phyloP scores from a whole-genome alignment of 2,113 vertebrate species.

The Taurulus bubalis region DNA sequence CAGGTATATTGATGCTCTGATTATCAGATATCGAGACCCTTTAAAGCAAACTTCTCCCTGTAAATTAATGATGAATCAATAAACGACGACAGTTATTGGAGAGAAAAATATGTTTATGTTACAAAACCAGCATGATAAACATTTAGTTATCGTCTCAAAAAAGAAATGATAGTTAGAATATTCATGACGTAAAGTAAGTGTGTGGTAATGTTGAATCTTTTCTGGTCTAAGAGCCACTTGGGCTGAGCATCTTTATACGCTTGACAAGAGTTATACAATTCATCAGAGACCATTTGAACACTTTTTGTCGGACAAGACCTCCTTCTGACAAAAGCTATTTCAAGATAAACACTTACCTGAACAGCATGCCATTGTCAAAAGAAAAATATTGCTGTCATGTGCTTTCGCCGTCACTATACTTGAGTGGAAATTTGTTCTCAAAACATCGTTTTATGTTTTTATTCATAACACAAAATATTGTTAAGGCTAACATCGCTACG shows the following conservation, averaged over 20 bases:
- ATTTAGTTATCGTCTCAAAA: neutral
- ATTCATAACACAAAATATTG: conserved; percentile 77
- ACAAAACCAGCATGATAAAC: neutral
- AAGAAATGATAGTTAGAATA: neutral
- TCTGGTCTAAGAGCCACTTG: no score
- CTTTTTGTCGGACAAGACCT: neutral
- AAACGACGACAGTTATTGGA: neutral
- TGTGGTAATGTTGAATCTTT: neutral
- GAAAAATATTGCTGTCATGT: neutral
- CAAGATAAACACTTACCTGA: neutral
- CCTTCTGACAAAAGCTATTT: neutral
- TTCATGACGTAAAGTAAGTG: neutral
- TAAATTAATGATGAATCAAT: neutral
- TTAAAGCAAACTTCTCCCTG: neutral
- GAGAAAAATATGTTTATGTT: neutral
- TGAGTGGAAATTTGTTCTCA: conserved; percentile 65
- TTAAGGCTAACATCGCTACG: conserved; percentile 52
- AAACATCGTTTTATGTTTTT: conserved; percentile 72
- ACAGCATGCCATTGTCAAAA: neutral
- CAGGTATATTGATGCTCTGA: no score
- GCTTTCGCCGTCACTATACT: conserved; percentile 15
- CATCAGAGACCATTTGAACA: neutral
- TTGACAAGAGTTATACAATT: neutral
- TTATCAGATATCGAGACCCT: neutral
- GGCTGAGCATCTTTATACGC: neutral